Evolutionary conservation across 2,797 vertebrate genomes (phyloP), one percentile per base, ranked within the genome.

Genomic region (Anabas testudineus): DNA sequence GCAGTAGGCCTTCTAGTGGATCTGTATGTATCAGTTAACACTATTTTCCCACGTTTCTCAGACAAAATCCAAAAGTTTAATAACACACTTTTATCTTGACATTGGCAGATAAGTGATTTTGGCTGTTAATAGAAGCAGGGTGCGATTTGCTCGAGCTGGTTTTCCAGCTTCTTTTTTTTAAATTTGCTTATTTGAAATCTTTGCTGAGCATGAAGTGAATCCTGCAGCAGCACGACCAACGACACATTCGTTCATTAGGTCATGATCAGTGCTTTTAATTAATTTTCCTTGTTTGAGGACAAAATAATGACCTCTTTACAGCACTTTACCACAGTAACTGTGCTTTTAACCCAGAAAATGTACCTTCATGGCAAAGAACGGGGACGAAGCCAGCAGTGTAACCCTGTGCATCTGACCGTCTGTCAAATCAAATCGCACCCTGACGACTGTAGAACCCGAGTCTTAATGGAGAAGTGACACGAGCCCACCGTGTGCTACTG

Each of bases 401-500:
- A 53, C 49, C 32, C 61, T 16, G n/a, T 60, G 15, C 72, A 37
- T 15, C 30, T 18, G 39, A 59, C 62, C n/a, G 24, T 64, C 18
- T 49, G 0, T 39, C n/a, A 37, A 41, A 46, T 70, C 54, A 76
- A 78, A 82, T 79, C 36, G 63, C 83, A 82, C 73, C 84, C 81
- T 76, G 54, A 75, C 41, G 8, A n/a, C 41, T 19, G 36, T 64
- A 58, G 59, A 64, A 82, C 69, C 73, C 69, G 66, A 93, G 93
- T 94, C 94, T 94, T 94, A 93, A 93, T 47, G 39, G 78, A 88
- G 68, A 81, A 71, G 74, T 70, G 76, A 78, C 78, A 76, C 73
- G 67, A 86, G 85, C 49, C 72, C 52, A 82, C 82, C 56, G 65
- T 70, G 76, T 60, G 79, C 83, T 86, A 75, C 75, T 76, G 67